These are phyloP conservation scores for Neoitamus cyanurus DNA, from an alignment of 2,888 invertebrate species.

Conservation along the genomic window DNA sequence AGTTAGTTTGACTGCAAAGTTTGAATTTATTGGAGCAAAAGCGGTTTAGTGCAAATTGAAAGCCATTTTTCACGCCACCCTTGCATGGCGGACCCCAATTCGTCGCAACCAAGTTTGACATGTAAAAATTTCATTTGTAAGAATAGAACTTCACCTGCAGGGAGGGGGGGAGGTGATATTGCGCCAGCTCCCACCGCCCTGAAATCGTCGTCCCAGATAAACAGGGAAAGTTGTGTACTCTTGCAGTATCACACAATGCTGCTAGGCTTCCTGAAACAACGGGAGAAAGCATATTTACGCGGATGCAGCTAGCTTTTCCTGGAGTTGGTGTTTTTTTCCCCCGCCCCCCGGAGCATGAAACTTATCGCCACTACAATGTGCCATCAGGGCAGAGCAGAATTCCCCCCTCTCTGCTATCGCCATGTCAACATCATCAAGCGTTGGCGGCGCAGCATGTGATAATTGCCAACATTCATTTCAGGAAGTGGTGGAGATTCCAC, in stretches of 20 bases:
- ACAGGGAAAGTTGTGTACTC: neutral
- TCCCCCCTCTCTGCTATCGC: neutral
- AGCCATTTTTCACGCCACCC: neutral
- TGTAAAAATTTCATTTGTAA: neutral
- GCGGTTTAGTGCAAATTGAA: neutral
- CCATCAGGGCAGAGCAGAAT: neutral
- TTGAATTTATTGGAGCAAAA: neutral
- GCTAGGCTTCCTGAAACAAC: neutral
- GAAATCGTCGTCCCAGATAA: neutral
- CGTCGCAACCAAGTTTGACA: neutral
- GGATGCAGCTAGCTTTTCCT: neutral
- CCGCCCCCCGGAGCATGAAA: neutral
- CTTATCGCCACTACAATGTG: neutral
- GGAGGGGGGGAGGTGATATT: neutral
- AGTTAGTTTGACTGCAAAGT: neutral
- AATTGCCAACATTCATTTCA: constrained; percentile 5
- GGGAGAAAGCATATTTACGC: neutral
- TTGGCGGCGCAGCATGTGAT: neutral
- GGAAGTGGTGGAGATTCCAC: neutral
- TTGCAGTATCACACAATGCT: neutral
- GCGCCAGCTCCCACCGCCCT: neutral
- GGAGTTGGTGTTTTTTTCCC: neutral
- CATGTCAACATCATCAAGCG: neutral
- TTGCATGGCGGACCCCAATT: neutral
- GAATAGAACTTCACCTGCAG: neutral